Conservation (phyloP, 2,888 invertebrate species). For the Ctenicera cuprea region DNA sequence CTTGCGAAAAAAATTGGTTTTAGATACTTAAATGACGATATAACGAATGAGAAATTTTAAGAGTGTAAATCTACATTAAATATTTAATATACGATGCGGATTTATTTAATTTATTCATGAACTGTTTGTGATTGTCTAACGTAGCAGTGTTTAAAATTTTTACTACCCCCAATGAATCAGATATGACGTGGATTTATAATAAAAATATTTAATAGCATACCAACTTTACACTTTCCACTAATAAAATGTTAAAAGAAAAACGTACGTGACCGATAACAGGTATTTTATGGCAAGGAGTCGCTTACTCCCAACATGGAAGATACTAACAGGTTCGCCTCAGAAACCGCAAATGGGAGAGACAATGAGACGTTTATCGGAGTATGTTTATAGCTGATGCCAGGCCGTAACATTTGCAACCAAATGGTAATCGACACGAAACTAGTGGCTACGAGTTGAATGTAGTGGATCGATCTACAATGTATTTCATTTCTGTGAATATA, state of each 20-base stretch:
- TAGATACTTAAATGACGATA: no score
- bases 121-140: no score
- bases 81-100: no score
- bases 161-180: no score
- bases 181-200: no score
- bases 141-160: no score
- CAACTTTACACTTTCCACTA: constrained; percentile 12
- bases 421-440: constrained; percentile 46
- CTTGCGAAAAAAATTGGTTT: no score
- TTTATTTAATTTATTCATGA: no score
- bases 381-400: constrained; percentile 51
- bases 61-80: no score
- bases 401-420: constrained; percentile 47
- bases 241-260: constrained; percentile 18
- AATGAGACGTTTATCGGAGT: constrained; percentile 54
- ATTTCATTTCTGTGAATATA: constrained; percentile 19
- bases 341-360: constrained; percentile 56
- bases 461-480: constrained; percentile 8
- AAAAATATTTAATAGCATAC: neutral
- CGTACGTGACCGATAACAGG: constrained; percentile 36
- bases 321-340: constrained; percentile 57
- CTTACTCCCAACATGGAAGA: constrained; percentile 56
- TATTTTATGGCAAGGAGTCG: constrained; percentile 37
- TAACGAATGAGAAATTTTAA: no score
- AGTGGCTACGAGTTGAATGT: constrained; percentile 33